These are phyloP conservation scores for Gymnoscopelus microlampas DNA, from an alignment of 2,797 vertebrate genomes.

Conservation along the genomic window DNA sequence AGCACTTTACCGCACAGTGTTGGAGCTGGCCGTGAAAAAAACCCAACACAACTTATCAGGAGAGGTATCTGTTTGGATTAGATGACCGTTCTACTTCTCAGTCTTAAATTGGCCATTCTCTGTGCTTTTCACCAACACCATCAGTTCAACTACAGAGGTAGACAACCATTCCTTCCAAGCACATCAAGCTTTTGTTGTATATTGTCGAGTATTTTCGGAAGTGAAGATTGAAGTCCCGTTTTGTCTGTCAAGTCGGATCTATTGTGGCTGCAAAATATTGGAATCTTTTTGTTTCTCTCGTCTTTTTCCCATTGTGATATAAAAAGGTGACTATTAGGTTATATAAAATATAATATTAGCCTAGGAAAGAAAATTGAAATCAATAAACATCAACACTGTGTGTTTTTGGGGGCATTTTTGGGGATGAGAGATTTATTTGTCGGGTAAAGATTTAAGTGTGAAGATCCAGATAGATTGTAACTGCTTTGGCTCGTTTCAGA, in stretches of 20 bases:
- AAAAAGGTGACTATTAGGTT: not conserved
- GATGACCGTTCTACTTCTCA: constrained; percentile 80
- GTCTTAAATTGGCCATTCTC: constrained; percentile 82
- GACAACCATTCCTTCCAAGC: constrained; percentile 44
- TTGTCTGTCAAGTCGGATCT: not conserved
- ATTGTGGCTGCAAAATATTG: not conserved
- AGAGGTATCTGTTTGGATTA: constrained; percentile 80
- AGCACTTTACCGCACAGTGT: constrained; percentile 77
- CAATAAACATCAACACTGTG: constrained; percentile 2
- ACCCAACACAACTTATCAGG: constrained; percentile 74
- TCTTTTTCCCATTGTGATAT: not conserved
- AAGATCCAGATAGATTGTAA: constrained; percentile 65
- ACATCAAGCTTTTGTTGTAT: constrained; percentile 4
- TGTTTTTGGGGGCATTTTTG: constrained; percentile 9
- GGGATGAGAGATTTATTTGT: constrained; percentile 21
- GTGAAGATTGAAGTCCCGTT: constrained; percentile 1
- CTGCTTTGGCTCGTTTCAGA: constrained; percentile 61
- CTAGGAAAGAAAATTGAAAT: constrained; percentile 11
- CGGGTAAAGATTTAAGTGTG: constrained; percentile 41
- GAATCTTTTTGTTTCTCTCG: too few relatives aligned
- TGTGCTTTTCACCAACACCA: constrained; percentile 68
- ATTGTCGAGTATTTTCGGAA: constrained; percentile 10
- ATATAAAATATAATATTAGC: constrained; percentile 7
- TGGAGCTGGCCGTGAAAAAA: constrained; percentile 65
- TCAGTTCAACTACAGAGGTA: constrained; percentile 61